A percentile compares a stretch with the other conserved stretches of the same genome.
phyloP scores from a whole-genome alignment of 2,797 vertebrate genomes.

The Takifugu rubripes region DNA sequence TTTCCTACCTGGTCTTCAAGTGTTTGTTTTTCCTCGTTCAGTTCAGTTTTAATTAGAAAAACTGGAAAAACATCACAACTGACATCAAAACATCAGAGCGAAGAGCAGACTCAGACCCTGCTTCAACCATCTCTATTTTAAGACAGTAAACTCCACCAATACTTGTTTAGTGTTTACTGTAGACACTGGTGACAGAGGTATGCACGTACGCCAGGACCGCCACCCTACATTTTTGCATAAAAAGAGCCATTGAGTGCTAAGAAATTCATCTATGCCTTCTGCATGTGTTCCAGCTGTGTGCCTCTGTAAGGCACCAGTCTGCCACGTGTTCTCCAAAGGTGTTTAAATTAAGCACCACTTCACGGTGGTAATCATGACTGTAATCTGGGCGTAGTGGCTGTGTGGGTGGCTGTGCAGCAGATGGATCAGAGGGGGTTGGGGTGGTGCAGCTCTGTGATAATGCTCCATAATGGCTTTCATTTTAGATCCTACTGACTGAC shows the following conservation, averaged over 20 bases:
- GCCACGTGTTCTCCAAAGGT: slow-evolving; percentile 78
- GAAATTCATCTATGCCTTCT: slow-evolving; percentile 30
- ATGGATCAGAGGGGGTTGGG: slow-evolving; percentile 64
- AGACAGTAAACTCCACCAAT: too few species aligned
- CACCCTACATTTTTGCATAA: slow-evolving; percentile 6
- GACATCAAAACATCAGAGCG: too few species aligned
- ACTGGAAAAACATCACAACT: neutral
- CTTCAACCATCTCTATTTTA: too few species aligned
- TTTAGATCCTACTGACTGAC: slow-evolving; percentile 87
- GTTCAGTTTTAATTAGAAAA: neutral
- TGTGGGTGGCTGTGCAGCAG: slow-evolving; percentile 79
- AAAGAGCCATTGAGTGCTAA: slow-evolving; percentile 12
- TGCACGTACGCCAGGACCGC: slow-evolving; percentile 3
- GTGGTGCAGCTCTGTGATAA: slow-evolving; percentile 75
- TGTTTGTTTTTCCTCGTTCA: too few species aligned
- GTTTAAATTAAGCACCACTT: slow-evolving; percentile 79
- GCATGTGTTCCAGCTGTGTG: slow-evolving; percentile 37
- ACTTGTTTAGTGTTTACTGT: too few species aligned
- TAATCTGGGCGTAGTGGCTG: slow-evolving; percentile 78
- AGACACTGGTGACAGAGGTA: neutral
- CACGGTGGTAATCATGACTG: slow-evolving; percentile 74
- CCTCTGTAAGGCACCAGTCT: slow-evolving; percentile 62
- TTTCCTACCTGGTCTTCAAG: too few species aligned
- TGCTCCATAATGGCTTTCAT: slow-evolving; percentile 85
- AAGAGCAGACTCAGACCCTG: too few species aligned